phyloP scores from a whole-genome alignment of 2,797 vertebrate species.

The Fundulus diaphanus region DNA sequence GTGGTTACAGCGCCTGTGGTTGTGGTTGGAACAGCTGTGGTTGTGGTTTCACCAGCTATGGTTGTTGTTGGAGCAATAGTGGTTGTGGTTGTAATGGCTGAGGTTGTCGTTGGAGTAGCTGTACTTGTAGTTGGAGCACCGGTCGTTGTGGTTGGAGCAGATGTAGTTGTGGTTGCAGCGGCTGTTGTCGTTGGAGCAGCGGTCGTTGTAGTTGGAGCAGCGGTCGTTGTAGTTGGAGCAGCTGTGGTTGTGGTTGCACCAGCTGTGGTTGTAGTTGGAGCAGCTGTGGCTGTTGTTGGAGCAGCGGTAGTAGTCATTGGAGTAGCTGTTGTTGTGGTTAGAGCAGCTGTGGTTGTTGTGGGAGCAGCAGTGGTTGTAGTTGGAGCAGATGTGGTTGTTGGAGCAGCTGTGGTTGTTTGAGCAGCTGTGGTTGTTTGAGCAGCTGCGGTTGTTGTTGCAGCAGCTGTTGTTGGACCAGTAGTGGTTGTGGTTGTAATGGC shows the following conservation, averaged over 20 bases:
- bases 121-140: background rate
- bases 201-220: background rate
- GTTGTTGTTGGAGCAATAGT: background rate
- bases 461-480: too few species aligned
- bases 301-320: too few species aligned
- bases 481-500: too few species aligned
- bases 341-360: too few species aligned
- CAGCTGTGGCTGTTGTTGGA: background rate
- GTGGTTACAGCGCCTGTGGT: background rate
- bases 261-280: background rate
- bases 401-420: too few species aligned
- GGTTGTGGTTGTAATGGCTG: background rate
- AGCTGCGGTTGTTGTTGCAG: too few species aligned
- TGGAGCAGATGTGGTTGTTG: background rate
- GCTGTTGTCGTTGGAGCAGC: too few species aligned
- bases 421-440: too few species aligned
- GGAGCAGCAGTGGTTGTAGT: too few species aligned
- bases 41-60: background rate
- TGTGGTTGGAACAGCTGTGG: background rate
- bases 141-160: background rate
- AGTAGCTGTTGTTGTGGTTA: too few species aligned
- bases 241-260: background rate
- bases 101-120: background rate
- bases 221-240: background rate
- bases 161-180: background rate